phyloP scores from a whole-genome alignment of 2,113 vertebrate genomes.

The Chrysemys picta region DNA sequence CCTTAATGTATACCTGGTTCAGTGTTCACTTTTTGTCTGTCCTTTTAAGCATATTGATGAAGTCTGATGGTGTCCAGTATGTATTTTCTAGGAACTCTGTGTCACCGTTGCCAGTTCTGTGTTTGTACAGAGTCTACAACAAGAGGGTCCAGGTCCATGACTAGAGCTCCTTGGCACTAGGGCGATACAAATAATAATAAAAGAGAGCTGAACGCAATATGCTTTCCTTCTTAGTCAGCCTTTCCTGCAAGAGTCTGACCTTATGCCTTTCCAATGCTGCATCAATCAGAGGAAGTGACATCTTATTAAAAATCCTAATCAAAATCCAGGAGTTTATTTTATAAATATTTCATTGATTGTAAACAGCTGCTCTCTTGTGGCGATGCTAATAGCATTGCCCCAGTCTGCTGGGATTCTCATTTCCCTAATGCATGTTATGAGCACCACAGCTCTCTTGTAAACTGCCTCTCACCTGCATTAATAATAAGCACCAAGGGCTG shows the following conservation, averaged over 20 bases:
- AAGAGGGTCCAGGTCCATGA: not conserved
- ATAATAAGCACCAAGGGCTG: fast-evolving
- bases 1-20: fast-evolving
- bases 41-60: fast-evolving
- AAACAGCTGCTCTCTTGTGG: constrained; percentile 12
- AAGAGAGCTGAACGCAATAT: fast-evolving
- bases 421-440: fast-evolving
- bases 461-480: not conserved
- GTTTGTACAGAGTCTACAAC: not conserved
- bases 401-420: fast-evolving
- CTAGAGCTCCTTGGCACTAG: fast-evolving
- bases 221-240: not conserved
- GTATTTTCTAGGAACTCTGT: not conserved
- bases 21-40: not conserved
- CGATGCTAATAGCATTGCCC: not conserved
- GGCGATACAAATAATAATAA: fast-evolving
- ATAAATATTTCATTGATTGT: not conserved
- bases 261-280: not conserved
- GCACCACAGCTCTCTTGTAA: fast-evolving
- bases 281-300: not conserved
- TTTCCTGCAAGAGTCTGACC: fast-evolving
- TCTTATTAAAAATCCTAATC: constrained; percentile 25
- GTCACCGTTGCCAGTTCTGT: fast-evolving
- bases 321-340: constrained; percentile 37
- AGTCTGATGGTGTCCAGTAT: not conserved